These are phyloP conservation scores for Argyrosomus japonicus DNA, from an alignment of 2,113 vertebrate species.

Conservation along the genomic window DNA sequence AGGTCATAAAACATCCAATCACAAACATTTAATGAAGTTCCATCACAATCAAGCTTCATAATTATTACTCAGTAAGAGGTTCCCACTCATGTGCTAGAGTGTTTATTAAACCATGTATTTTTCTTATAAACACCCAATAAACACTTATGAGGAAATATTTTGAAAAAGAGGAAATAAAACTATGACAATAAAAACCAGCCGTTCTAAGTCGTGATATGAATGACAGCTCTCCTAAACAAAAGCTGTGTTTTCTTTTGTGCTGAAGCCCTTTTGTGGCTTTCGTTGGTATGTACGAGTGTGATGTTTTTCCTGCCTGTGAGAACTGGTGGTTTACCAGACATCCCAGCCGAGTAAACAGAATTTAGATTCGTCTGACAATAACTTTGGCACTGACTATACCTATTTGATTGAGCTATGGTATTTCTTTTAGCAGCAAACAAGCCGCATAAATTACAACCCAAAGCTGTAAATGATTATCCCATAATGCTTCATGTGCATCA, in stretches of 20 bases:
- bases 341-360: slow-evolving; percentile 54
- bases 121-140: background rate
- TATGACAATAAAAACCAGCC: background rate
- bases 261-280: slow-evolving; percentile 47
- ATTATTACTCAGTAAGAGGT: background rate
- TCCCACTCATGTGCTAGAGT: background rate
- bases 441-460: slow-evolving; percentile 50
- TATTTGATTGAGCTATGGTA: slow-evolving; percentile 55
- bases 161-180: slow-evolving; percentile 4
- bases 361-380: slow-evolving; percentile 42
- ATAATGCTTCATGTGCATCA: slow-evolving; percentile 51
- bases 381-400: slow-evolving; percentile 43
- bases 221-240: slow-evolving; percentile 8
- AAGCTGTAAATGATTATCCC: slow-evolving; percentile 64
- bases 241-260: slow-evolving; percentile 36
- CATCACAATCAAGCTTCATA: slow-evolving; percentile 7
- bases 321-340: slow-evolving; percentile 54
- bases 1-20: background rate
- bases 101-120: slow-evolving; percentile 1
- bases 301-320: slow-evolving; percentile 61
- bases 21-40: background rate
- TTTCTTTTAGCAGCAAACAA: slow-evolving; percentile 58
- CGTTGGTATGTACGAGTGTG: slow-evolving; percentile 35
- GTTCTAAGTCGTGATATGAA: slow-evolving; percentile 7
- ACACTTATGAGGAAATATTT: background rate